Evolutionary conservation across 2,113 vertebrate genomes (phyloP).

Genomic region (Tachysurus fulvidraco): DNA sequence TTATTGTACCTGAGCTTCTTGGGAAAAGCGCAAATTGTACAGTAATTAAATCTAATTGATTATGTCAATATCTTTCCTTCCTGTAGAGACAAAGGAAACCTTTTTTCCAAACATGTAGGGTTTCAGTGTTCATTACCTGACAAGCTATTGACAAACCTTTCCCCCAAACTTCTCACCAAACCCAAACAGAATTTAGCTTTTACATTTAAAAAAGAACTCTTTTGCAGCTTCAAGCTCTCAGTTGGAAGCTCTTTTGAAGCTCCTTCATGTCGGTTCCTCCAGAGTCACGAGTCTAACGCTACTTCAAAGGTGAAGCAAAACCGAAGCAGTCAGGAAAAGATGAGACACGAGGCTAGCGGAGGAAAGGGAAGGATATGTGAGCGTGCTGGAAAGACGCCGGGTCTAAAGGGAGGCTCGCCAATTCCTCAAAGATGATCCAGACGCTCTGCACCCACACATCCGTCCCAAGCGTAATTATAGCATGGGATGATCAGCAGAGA

Average conservation of each 20-base stretch:
- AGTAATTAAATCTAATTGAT: constrained; percentile 11
- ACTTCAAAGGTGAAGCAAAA: constrained; percentile 63
- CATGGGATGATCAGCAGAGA: constrained; percentile 22
- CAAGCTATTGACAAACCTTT: constrained; percentile 18
- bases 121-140: constrained; percentile 50
- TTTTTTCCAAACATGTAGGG: constrained; percentile 40
- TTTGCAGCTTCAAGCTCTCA: background rate
- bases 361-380: constrained; percentile 37
- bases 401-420: constrained; percentile 33
- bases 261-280: constrained; percentile 37
- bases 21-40: background rate
- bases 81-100: constrained; percentile 38
- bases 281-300: constrained; percentile 39
- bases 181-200: constrained; percentile 4
- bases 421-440: constrained; percentile 10
- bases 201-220: background rate
- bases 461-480: constrained; percentile 41
- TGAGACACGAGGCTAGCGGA: constrained; percentile 37
- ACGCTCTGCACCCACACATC: constrained; percentile 11
- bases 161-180: constrained; percentile 44
- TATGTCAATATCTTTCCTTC: constrained; percentile 36
- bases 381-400: constrained; percentile 30
- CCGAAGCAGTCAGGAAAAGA: constrained; percentile 52
- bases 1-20: constrained; percentile 33
- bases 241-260: constrained; percentile 36